Evolutionary conservation across 92 coral and sea anemone genomes (phyloP).

Genomic region (Epizoanthus stellaris): DNA sequence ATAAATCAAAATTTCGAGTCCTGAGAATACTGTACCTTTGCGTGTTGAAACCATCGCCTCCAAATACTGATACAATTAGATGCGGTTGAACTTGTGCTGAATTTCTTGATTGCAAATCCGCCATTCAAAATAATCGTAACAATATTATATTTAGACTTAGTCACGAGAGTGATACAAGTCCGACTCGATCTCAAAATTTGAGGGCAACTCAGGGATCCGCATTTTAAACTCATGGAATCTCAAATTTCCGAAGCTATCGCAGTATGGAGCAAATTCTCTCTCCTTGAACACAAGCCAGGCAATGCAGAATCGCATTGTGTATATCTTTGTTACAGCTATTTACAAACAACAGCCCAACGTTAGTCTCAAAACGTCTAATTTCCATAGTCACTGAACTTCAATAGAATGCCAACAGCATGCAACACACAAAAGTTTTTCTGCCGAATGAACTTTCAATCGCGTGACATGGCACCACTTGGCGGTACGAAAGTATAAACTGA

Average conservation of each 20-base stretch:
- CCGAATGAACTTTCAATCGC: constrained; percentile 9
- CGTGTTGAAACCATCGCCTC: background rate
- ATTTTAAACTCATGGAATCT: background rate
- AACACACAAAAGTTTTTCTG: background rate
- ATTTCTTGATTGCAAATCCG: background rate
- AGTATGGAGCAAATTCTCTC: background rate
- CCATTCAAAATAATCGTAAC: constrained; percentile 15
- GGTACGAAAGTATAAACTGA: background rate
- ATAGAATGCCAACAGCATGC: too few relatives aligned
- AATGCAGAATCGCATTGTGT: background rate
- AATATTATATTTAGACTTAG: constrained; percentile 4
- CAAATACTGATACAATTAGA: background rate
- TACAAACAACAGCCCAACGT: constrained; percentile 7
- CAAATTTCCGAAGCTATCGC: background rate
- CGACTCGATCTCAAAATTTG: background rate
- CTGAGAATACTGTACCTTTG: background rate
- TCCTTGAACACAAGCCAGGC: background rate
- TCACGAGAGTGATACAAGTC: constrained; percentile 2
- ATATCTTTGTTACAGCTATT: background rate
- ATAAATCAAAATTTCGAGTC: background rate
- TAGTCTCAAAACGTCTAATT: background rate
- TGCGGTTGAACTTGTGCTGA: background rate
- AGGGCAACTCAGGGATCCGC: background rate
- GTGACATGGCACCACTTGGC: constrained; percentile 8
- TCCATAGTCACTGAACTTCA: background rate